These are phyloP conservation scores for Helicorthomorpha holstii DNA, from an alignment of 1,140 invertebrate genomes.

Conservation along the genomic window DNA sequence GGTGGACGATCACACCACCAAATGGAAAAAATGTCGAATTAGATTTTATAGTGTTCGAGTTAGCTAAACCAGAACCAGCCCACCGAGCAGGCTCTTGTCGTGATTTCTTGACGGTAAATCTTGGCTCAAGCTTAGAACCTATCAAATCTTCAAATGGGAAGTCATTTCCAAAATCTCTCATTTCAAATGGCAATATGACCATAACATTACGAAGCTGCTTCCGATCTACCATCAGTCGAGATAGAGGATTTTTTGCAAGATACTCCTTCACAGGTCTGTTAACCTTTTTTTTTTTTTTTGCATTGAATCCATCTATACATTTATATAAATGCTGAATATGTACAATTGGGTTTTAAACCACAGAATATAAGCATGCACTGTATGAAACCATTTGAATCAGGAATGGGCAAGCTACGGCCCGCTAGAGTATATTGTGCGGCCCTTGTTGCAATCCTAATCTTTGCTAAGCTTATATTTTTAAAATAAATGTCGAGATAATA, in stretches of 20 bases:
- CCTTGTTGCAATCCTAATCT: too few relatives aligned
- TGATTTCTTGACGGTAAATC: constrained; percentile 13
- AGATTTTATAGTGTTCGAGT: constrained; percentile 15
- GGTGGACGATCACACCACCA: constrained; percentile 15
- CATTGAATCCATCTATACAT: too few relatives aligned
- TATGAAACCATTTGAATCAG: too few relatives aligned
- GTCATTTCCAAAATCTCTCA: constrained; percentile 15
- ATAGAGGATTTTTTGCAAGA: constrained; percentile 13
- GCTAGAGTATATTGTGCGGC: too few relatives aligned
- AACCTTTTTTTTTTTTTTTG: too few relatives aligned
- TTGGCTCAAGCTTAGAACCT: not conserved
- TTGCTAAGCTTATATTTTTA: too few relatives aligned
- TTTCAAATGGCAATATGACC: constrained; percentile 15
- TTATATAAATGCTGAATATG: too few relatives aligned
- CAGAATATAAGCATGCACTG: too few relatives aligned
- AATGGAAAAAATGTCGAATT: constrained; percentile 14
- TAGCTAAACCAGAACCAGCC: constrained; percentile 12
- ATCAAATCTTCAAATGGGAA: constrained; percentile 11
- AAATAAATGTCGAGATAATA: too few relatives aligned
- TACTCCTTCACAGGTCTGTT: constrained; percentile 15
- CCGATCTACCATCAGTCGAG: constrained; percentile 15
- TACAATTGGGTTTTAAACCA: too few relatives aligned
- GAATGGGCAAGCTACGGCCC: too few relatives aligned
- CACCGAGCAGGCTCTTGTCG: constrained; percentile 8
- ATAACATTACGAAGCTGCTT: constrained; percentile 15